These are phyloP conservation scores for Melopsittacus undulatus DNA, from an alignment of 2,797 vertebrate species.

Conservation along the genomic window DNA sequence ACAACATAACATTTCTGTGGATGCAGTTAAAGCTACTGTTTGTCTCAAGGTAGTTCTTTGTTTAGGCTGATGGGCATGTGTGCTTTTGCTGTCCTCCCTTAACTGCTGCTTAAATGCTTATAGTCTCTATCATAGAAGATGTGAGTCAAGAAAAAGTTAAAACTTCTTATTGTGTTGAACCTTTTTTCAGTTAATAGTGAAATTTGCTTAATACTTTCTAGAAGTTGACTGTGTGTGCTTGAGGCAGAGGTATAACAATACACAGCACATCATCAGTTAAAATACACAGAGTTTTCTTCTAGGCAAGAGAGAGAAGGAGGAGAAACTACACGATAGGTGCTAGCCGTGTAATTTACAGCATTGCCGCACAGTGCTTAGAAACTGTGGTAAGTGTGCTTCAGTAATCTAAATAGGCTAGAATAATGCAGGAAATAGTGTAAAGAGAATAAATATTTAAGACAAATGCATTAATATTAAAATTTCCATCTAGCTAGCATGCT, in stretches of 20 bases:
- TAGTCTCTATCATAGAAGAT: background rate
- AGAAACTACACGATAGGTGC: background rate
- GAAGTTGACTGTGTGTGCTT: background rate
- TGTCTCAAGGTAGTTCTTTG: background rate
- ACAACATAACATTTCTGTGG: background rate
- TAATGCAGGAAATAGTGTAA: background rate
- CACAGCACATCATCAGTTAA: background rate
- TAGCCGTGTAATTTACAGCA: background rate
- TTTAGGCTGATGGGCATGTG: background rate
- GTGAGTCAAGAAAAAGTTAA: background rate
- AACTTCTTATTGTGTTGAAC: background rate
- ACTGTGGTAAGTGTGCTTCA: background rate
- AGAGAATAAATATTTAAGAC: constrained; percentile 25
- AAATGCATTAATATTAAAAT: background rate
- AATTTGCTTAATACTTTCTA: background rate
- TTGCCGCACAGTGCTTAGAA: background rate
- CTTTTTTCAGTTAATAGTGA: background rate
- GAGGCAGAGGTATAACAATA: background rate
- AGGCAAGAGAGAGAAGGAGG: background rate
- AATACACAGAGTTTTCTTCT: background rate
- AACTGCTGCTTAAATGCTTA: background rate
- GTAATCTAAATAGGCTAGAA: background rate
- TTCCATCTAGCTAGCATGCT: background rate
- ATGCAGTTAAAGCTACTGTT: background rate
- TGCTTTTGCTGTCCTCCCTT: background rate